Conservation (phyloP, 2,797 vertebrate genomes). For the Fistularia tabacaria region DNA sequence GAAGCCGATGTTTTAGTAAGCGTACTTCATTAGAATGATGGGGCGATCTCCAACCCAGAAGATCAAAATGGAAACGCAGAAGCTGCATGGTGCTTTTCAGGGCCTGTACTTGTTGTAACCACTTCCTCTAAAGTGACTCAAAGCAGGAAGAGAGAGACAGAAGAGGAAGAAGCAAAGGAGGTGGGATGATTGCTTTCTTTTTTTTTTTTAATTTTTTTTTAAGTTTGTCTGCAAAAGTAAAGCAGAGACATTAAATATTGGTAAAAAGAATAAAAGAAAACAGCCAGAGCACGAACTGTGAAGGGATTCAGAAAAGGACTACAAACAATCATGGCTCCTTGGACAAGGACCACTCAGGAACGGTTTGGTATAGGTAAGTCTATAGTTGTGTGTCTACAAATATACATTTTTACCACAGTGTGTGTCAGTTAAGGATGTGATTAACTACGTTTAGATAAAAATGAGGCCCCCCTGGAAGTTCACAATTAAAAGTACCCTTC, state of each 20-base stretch:
- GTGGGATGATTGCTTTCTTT: constrained; percentile 59
- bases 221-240: constrained; percentile 45
- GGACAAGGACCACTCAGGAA: constrained; percentile 60
- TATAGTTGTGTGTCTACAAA: no score
- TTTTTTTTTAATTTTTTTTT: constrained; percentile 5
- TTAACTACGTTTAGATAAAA: no score
- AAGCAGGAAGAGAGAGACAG: constrained; percentile 67
- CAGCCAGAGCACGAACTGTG: constrained; percentile 6
- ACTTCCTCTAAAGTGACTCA: constrained; percentile 59
- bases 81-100: constrained; percentile 3
- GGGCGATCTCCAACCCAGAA: neutral
- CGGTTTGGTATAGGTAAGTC: constrained; percentile 75
- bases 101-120: constrained; percentile 54
- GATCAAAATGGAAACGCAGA: constrained; percentile 20
- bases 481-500: no score
- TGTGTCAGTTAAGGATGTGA: neutral
- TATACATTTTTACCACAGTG: neutral
- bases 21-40: neutral
- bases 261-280: constrained; percentile 26
- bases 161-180: constrained; percentile 71
- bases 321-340: constrained; percentile 67
- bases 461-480: no score
- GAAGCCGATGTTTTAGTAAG: no score
- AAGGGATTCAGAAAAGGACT: constrained; percentile 10
- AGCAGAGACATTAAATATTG: no score